Conservation (phyloP, 2,113 vertebrate genomes). For the Onychostoma macrolepis region DNA sequence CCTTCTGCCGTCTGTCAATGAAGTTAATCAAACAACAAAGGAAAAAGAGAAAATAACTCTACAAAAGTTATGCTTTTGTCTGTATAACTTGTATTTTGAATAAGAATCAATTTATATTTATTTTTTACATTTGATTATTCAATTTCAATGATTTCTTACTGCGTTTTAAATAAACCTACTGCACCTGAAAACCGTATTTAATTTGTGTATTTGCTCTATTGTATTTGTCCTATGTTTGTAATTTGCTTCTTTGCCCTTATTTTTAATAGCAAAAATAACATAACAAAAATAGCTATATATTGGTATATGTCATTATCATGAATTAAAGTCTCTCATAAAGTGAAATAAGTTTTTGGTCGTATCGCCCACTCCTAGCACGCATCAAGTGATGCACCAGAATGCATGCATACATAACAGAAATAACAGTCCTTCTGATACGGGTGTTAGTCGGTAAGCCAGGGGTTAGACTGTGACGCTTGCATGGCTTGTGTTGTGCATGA, state of each 20-base stretch:
- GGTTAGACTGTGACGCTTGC: neutral
- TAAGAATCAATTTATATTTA: no score
- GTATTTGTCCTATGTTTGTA: neutral
- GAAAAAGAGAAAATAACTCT: no score
- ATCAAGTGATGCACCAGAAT: neutral
- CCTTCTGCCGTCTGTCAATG: no score
- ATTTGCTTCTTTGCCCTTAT: neutral
- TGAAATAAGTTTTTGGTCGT: neutral
- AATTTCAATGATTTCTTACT: neutral
- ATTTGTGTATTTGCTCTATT: neutral
- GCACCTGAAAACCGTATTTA: neutral
- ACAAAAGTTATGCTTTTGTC: no score
- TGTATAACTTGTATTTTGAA: no score
- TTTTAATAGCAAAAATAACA: no score
- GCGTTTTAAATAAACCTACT: neutral
- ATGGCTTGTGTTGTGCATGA: slow-evolving; percentile 34
- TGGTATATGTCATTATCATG: neutral
- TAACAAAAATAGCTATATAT: no score
- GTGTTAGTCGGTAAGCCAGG: slow-evolving; percentile 26
- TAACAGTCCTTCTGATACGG: neutral
- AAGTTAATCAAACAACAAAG: no score
- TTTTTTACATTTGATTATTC: no score
- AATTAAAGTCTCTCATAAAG: neutral
- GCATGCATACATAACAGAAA: slow-evolving; percentile 34
- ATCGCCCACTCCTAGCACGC: neutral